A percentile compares a stretch with the other conserved stretches of the same genome.
Conservation (phyloP, 2,113 vertebrate genomes). For the Brachypodius melanocephalos region DNA sequence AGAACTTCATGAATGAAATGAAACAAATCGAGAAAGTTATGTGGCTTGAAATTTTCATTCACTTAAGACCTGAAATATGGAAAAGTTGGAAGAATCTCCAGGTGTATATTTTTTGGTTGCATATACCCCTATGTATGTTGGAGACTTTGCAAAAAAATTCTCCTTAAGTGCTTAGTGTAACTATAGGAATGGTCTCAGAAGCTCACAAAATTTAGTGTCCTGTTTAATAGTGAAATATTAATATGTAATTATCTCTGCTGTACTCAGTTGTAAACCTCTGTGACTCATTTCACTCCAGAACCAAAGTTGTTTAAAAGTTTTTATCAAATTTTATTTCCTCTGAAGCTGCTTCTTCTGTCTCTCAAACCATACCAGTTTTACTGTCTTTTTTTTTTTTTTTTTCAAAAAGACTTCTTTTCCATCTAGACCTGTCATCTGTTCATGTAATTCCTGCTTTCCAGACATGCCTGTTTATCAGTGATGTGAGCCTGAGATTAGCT, state of each 20-base stretch:
- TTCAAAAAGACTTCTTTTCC: neutral
- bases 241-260: neutral
- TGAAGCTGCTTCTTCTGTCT: neutral
- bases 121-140: neutral
- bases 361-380: neutral
- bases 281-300: neutral
- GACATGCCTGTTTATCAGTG: fast-evolving
- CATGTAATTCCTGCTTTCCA: neutral
- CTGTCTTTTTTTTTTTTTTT: neutral
- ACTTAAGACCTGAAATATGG: neutral
- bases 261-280: neutral
- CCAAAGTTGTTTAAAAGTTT: neutral
- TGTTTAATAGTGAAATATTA: neutral
- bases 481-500: neutral
- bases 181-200: neutral
- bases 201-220: neutral
- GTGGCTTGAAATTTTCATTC: neutral
- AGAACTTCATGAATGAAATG: neutral
- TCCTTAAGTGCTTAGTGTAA: neutral
- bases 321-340: neutral
- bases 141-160: neutral
- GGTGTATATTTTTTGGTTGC: neutral
- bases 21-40: neutral
- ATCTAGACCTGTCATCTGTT: neutral
- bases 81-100: neutral